Evolutionary conservation across 2,888 invertebrate species (phyloP).

Genomic region (Dolomedes plantarius): DNA sequence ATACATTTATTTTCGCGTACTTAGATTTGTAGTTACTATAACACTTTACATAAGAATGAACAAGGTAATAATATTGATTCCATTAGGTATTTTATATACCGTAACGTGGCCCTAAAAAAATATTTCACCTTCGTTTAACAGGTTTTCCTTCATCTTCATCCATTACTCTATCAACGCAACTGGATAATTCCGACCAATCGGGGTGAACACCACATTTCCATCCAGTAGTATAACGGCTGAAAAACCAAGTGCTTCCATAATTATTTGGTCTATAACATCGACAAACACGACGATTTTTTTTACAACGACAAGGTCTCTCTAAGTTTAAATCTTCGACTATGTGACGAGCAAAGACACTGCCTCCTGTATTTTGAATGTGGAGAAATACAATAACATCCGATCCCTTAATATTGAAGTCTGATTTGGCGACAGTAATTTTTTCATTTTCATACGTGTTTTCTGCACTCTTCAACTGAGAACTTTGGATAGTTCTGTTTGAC

Average conservation of each 20-base stretch:
- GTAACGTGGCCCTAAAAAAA: too few species aligned
- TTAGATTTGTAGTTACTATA: too few species aligned
- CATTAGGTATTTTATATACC: too few species aligned
- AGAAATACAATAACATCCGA: slow-evolving; percentile 96
- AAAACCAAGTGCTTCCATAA: slow-evolving; percentile 84
- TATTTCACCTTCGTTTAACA: slow-evolving; percentile 84
- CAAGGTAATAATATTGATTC: too few species aligned
- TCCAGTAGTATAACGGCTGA: slow-evolving; percentile 96
- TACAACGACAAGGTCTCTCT: slow-evolving; percentile 94
- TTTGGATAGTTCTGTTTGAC: slow-evolving; percentile 26
- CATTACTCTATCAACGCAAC: slow-evolving; percentile 92
- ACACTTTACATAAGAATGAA: too few species aligned
- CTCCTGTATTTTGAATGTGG: slow-evolving; percentile 99
- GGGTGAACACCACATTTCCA: slow-evolving; percentile 99
- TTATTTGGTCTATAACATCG: slow-evolving; percentile 70
- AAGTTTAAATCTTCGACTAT: slow-evolving; percentile 95
- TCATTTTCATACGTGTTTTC: not conserved
- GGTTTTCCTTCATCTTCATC: slow-evolving; percentile 91
- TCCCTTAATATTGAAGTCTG: slow-evolving; percentile 53
- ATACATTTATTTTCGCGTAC: too few species aligned
- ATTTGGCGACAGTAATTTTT: slow-evolving; percentile 24
- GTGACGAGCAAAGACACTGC: slow-evolving; percentile 96
- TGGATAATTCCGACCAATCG: slow-evolving; percentile 97
- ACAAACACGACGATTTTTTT: slow-evolving; percentile 76
- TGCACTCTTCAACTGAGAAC: too few species aligned